Base-by-base conservation (phyloP, 2,113 vertebrate species). In the Mirounga angustirostris region DNA sequence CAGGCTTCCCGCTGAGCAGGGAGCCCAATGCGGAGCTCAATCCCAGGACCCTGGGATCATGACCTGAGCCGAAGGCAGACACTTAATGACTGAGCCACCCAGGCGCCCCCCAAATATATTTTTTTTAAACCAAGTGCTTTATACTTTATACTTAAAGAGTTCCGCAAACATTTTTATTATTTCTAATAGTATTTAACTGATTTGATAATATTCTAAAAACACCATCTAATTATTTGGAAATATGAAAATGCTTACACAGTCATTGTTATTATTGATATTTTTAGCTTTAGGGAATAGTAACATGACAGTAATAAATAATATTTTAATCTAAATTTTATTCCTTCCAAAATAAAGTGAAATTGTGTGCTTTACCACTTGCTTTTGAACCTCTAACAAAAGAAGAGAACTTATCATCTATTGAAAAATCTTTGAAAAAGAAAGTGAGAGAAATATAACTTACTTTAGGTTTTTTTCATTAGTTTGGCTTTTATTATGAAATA, bases 401-500 rank as follows among this genome's bases (percentile, higher is more conserved):
- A 79, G 43, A 90, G 10, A 85, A 69, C n/a, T 76, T 94, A 76
- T 89, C 11, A 71, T 26, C 36, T 92, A 76, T 18, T 73, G 22
- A 69, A 94, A 81, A 30, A 82, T 88, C 7, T 58, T 14, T 52
- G 58, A 89, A 78, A 81, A 40, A 80, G 5, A 86, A 63, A 94
- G 61, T 40, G 16, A 73, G 30, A 43, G 59, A 94, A 95, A 81
- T 76, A 69, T 3, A 91, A 36, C 9, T 87, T 24, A 73, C 1
- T 63, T 59, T 63, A 67, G 2, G 4, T 85, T 89, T 92, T 16
- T 50, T 18, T 89, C 14, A 61, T 86, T 81, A 92, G 4, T 79
- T 79, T 65, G 14, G 22, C 7, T 43, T 93, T 96, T 59, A 73
- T 76, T 95, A 65, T 71, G 89, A 97, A 95, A 71, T 79, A 65